Base-by-base conservation (phyloP, 92 coral and sea anemone species). In the Porites divaricata region DNA sequence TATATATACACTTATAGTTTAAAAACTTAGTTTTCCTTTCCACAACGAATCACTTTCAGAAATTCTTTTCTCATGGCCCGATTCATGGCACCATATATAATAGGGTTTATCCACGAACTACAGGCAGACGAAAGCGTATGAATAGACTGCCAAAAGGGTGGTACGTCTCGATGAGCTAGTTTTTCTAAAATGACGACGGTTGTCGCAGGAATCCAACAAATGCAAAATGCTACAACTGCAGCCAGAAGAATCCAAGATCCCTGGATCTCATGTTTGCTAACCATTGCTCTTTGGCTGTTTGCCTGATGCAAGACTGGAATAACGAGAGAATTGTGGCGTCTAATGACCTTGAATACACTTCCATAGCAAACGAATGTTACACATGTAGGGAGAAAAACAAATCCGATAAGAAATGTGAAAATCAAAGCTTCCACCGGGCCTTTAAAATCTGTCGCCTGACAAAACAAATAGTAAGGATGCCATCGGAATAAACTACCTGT, bases 41-140 rank as follows among this genome's bases (percentile, higher is more conserved):
- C 8, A 23, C 45, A 74, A 21, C 20, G 19, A 19, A 74, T 23
- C 53, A 74, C 12, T 53, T 74, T 74, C 45, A 8, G 19, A 74
- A 53, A 74, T 53, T 74, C 66, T 8, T 10, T 74, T 25, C 66
- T 57, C 79, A 74, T 74, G 20, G 79, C 79, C 23, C 79, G 77
- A 26, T 73, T 73, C 77, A 51, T 73, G 25, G 52, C 63, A 26
- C 77, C 77, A 24, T 52, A 52, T 20, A 74, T 74, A n/a, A 74
- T 15, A 5, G 79, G 79, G 24, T 74, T 74, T 6, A 54, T 74
- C 64, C 79, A 56, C 19, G 48, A 12, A 25, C 63, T 49, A 4
- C 53, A 49, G 25, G 48, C 22, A 54, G 48, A 20, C 4, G 28
- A 21, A 19, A 74, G 24, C 45, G 50, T 23, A 13, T 9, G 21